Conservation (phyloP, 2,888 invertebrate species). For the Tineola bisselliella region DNA sequence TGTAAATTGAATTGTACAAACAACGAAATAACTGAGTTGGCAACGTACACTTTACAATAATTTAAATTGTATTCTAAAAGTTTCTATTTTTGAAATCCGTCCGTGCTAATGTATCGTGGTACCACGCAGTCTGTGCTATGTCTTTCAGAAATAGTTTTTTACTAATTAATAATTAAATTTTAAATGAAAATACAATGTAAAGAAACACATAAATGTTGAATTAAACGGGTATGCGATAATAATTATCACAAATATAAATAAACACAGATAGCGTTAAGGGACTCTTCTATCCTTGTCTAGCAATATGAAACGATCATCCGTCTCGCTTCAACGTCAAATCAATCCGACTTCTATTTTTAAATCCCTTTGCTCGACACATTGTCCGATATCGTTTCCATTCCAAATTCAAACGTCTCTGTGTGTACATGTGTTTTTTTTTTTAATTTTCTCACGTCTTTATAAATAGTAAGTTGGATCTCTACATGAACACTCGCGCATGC, state of each 20-base stretch:
- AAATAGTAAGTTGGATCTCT: neutral
- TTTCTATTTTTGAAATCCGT: too few species aligned
- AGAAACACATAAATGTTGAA: too few species aligned
- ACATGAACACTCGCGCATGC: neutral
- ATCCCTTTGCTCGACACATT: neutral
- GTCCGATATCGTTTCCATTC: conserved; percentile 6
- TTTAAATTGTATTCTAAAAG: too few species aligned
- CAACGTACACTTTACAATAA: too few species aligned
- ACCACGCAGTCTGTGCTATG: too few species aligned
- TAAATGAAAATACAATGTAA: too few species aligned
- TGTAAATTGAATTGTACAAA: too few species aligned
- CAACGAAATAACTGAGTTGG: too few species aligned
- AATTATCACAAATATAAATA: neutral
- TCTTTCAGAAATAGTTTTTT: too few species aligned
- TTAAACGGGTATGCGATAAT: too few species aligned
- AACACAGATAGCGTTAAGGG: neutral
- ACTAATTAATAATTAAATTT: too few species aligned
- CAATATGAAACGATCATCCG: neutral
- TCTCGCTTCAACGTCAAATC: neutral
- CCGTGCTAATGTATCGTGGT: too few species aligned
- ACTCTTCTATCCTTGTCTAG: neutral
- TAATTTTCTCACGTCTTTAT: neutral
- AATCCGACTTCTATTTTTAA: neutral
- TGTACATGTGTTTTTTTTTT: neutral
- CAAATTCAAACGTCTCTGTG: neutral